phyloP scores from a whole-genome alignment of 2,888 invertebrate genomes.

The Gymnocheta viridis region DNA sequence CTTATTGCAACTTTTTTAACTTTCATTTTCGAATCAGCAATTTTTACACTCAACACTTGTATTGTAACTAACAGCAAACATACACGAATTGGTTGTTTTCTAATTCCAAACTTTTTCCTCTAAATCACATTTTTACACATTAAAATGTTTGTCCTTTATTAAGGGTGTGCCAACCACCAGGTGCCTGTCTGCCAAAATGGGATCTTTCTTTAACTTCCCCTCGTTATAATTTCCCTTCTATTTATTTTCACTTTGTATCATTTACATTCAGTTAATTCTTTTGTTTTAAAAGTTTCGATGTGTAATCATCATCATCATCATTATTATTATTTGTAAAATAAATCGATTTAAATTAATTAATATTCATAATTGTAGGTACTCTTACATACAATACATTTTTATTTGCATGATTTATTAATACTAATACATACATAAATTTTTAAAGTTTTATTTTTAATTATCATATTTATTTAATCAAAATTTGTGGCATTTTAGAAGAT shows the following conservation, averaged over 20 bases:
- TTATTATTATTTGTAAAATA: too few relatives aligned
- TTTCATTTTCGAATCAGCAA: slow-evolving; percentile 42
- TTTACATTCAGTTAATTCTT: slow-evolving; percentile 19
- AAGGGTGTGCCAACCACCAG: background rate
- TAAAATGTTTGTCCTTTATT: background rate
- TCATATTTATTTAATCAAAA: background rate
- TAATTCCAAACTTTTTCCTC: background rate
- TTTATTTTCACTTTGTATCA: background rate
- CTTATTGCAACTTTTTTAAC: slow-evolving; percentile 30
- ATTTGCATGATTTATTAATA: slow-evolving; percentile 7
- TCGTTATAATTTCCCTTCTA: background rate
- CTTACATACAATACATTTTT: background rate
- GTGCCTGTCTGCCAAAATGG: background rate
- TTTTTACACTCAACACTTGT: slow-evolving; percentile 17
- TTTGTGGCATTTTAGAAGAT: slow-evolving; percentile 24
- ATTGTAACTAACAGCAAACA: background rate
- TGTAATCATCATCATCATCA: slow-evolving; percentile 18
- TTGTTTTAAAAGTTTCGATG: background rate
- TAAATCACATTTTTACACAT: background rate
- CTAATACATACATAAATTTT: too few relatives aligned
- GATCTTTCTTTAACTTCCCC: slow-evolving; percentile 13
- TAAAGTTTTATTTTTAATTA: background rate
- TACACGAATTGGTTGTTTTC: background rate
- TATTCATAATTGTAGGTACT: background rate
- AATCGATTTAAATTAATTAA: too few relatives aligned